These are phyloP conservation scores for Mesitornis unicolor DNA, from an alignment of 2,113 vertebrate genomes.

Conservation along the genomic window DNA sequence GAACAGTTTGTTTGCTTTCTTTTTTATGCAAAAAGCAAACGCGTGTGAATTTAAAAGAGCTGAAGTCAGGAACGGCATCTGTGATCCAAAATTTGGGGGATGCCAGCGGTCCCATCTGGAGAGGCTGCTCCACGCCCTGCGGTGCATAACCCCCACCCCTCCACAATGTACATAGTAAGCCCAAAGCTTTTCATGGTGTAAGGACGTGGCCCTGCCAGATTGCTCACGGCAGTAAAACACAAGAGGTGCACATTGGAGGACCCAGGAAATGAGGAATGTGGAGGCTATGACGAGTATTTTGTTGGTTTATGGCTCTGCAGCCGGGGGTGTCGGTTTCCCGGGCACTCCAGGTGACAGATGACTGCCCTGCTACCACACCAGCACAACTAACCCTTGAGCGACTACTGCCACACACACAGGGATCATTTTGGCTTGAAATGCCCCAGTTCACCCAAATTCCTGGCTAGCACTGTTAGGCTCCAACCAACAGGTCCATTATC, in stretches of 20 bases:
- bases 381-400: accelerated
- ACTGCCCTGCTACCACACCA: background rate
- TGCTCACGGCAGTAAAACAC: accelerated
- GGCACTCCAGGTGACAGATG: background rate
- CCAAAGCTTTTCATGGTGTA: background rate
- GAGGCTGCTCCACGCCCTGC: background rate
- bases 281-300: no score
- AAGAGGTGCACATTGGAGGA: no score
- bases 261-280: background rate
- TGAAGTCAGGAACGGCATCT: background rate
- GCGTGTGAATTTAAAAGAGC: background rate
- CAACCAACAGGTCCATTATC: background rate
- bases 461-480: background rate
- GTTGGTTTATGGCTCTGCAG: background rate
- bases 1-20: slow-evolving; percentile 38
- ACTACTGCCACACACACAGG: background rate
- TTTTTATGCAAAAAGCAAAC: background rate
- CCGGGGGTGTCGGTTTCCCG: background rate
- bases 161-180: accelerated
- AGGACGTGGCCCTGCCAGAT: background rate
- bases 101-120: background rate
- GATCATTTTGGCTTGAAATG: background rate
- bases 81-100: background rate
- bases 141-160: no score
- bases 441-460: accelerated